These are phyloP conservation scores for Theodoxus fluviatilis DNA, from an alignment of 2,888 invertebrate genomes.

Conservation along the genomic window DNA sequence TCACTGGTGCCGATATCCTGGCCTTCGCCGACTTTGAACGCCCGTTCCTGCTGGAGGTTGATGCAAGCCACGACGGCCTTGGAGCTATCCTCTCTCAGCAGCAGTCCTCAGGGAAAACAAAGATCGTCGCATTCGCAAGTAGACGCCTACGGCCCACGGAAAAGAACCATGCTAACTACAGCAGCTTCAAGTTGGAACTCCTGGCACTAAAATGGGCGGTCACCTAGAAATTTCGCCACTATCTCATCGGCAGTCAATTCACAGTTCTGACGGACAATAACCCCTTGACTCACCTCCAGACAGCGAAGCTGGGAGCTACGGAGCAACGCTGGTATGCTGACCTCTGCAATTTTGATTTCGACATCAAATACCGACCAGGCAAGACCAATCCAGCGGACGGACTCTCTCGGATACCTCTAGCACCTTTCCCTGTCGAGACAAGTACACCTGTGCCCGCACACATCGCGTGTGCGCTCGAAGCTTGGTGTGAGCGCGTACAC, in stretches of 20 bases:
- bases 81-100: slow-evolving; percentile 22
- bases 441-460: neutral
- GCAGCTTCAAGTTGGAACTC: slow-evolving; percentile 20
- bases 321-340: slow-evolving; percentile 27
- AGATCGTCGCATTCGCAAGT: slow-evolving; percentile 23
- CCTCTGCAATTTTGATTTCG: slow-evolving; percentile 27
- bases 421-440: neutral
- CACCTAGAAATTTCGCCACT: neutral
- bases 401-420: slow-evolving; percentile 20
- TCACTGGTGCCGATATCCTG: slow-evolving; percentile 18
- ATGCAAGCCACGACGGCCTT: slow-evolving; percentile 21
- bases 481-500: neutral
- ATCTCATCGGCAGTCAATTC: neutral
- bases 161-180: slow-evolving; percentile 23
- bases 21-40: slow-evolving; percentile 28
- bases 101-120: slow-evolving; percentile 2
- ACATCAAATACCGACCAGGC: slow-evolving; percentile 26
- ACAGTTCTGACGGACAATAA: slow-evolving; percentile 20
- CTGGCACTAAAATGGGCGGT: slow-evolving; percentile 17
- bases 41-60: slow-evolving; percentile 28
- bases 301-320: slow-evolving; percentile 14
- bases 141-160: slow-evolving; percentile 24
- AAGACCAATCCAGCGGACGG: slow-evolving; percentile 29
- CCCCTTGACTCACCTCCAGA: slow-evolving; percentile 22
- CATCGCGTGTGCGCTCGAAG: neutral